Evolutionary conservation across 2,888 invertebrate species (phyloP), one percentile per base, ranked within the genome.

Genomic region (Drosophila subquinaria): DNA sequence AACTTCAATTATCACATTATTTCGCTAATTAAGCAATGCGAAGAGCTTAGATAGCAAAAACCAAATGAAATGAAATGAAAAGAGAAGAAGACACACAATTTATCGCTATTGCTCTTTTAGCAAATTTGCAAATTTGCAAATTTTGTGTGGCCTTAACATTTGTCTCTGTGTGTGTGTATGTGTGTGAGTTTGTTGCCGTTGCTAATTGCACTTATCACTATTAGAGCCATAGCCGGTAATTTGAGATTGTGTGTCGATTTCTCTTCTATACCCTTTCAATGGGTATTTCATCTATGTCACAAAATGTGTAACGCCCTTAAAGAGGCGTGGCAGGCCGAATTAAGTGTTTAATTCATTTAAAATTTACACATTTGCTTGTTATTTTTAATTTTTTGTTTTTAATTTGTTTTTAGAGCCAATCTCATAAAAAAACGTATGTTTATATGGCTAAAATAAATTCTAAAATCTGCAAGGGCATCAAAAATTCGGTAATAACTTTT

Each of bases 1-100:
- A 88, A 81, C 77, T 76, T 81, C 76, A 89, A 89, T 90, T 90
- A 89, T 76, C 89, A 83, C 79, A 80, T 83, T 81, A 71, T 81
- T 74, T 68, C 68, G 81, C 79, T 86, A 86, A 85, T 89, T 87
- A 67, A 60, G 63, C 72, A 67, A 64, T 67, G 15, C 40, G 45
- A 48, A 62, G 48, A 59, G 66, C 64, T 71, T 53, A 71, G 74
- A 78, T 69, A 77, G 65, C 36, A 51, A 51, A 20, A 65, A 40
- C 8, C 10, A 57, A 66, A 36, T n/a, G 35, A 51, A 64, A 23
- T n/a, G 20, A 10, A 62, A 57, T 33, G 48, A 50, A 53, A 52
- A 45, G 11, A 27, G 5, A 53, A 20, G 40, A 40, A 45, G 69
- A 74, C 55, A 66, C 45, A 67, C 6, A 43, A 61, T 42, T 48